These are phyloP conservation scores for Diaphora mendica DNA, from an alignment of 2,888 invertebrate species.

Conservation along the genomic window DNA sequence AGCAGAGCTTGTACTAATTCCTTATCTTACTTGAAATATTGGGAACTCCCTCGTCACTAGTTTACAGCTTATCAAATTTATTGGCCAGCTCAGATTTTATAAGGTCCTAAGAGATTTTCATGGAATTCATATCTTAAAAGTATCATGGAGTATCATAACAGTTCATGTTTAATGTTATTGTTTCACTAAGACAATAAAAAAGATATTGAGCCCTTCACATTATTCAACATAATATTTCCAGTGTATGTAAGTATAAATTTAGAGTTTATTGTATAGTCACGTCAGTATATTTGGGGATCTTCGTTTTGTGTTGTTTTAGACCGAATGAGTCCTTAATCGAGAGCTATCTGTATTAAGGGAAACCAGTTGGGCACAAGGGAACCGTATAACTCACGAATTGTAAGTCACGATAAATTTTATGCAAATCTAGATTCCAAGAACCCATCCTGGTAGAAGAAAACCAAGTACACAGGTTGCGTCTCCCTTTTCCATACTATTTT, in stretches of 20 bases:
- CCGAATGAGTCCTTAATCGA: background rate
- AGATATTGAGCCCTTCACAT: background rate
- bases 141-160: background rate
- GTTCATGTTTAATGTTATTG: background rate
- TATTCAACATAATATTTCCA: background rate
- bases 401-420: no score
- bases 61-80: conserved; percentile 54
- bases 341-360: no score
- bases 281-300: background rate
- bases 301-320: background rate
- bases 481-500: background rate
- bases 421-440: background rate
- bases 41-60: conserved; percentile 35
- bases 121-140: background rate
- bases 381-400: background rate
- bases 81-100: conserved; percentile 43
- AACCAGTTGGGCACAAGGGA: background rate
- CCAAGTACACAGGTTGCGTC: background rate
- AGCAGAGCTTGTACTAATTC: no score
- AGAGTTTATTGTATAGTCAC: background rate
- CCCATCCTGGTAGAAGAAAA: background rate
- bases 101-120: conserved; percentile 38
- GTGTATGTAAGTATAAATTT: background rate
- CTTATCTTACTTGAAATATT: background rate
- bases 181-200: background rate